phyloP scores from a whole-genome alignment of 2,113 vertebrate species.

The Hippocampus comes region DNA sequence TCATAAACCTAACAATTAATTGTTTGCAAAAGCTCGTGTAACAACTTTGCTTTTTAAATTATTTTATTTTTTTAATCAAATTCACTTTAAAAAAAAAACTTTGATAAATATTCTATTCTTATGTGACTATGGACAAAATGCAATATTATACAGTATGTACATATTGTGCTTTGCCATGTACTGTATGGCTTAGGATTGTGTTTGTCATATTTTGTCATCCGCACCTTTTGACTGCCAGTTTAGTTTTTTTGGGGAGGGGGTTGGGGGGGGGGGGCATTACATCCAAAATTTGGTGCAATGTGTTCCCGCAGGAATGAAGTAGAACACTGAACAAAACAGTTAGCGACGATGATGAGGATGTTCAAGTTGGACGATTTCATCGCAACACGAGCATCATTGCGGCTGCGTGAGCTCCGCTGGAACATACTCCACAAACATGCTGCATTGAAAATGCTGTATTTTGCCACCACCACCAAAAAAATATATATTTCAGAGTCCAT shows the following conservation, averaged over 20 bases:
- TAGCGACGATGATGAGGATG: not conserved
- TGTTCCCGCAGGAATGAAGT: not conserved
- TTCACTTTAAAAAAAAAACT: not conserved
- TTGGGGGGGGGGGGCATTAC: not conserved
- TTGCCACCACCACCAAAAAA: not conserved
- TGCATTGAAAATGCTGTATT: not conserved
- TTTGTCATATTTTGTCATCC: constrained; percentile 7
- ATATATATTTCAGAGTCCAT: not conserved
- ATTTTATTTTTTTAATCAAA: not conserved
- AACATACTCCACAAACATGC: not conserved
- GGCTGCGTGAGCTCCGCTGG: not conserved
- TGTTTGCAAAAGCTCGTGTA: not conserved
- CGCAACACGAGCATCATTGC: not conserved
- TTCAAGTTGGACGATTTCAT: not conserved
- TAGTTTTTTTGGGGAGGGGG: not conserved
- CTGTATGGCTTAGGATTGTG: constrained; percentile 25
- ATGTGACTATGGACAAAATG: constrained; percentile 23
- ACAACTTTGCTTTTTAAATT: not conserved
- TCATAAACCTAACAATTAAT: not conserved
- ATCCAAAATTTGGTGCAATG: not conserved
- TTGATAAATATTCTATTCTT: constrained; percentile 14
- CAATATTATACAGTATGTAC: constrained; percentile 13
- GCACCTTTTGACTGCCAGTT: not conserved
- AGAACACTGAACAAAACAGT: not conserved
- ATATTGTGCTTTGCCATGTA: constrained; percentile 43